Base-by-base conservation (phyloP, 2,888 invertebrate genomes). In the Ctenicera cuprea region DNA sequence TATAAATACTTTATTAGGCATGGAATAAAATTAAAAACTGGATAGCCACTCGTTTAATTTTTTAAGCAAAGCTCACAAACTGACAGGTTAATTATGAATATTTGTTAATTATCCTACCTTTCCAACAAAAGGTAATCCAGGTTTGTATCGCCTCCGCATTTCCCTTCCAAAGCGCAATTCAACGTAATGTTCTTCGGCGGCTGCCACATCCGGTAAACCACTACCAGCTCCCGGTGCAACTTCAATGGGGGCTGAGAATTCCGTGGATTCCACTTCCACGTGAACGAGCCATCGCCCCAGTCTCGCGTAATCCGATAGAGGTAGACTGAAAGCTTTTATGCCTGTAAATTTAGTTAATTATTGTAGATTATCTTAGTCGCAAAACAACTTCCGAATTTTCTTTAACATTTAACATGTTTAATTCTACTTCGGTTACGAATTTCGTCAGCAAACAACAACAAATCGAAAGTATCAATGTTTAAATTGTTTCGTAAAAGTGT, bases 131-230 rank as follows among this genome's bases (percentile, higher is more conserved):
- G 92, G 92, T 67, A 92, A 84, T 41, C 92, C 92, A 37, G 92
- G 92, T 78, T 92, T 92, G 85, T 92, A 92, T 50, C 91, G 86
- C 57, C 91, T 84, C 50, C 92, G 84, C 91, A 92, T 92, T 81
- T 90, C 91, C 66, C 89, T 90, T 61, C 92, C 91, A 69, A 92
- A 92, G 62, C 91, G 85, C 70, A 92, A 86, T 79, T 92, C 92
- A 11, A 92, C 92, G 78, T 91, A 92, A 80, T 92, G 92, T 78
- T 92, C 92, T 77, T 92, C 92, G 7, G 91, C 92, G 1, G 91
- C 92, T 0, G 92, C 90, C 0, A 91, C 89, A 33, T 91, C 91
- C 3, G 87, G 86, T 0, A 90, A 85, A 0, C 89, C 87, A 0
- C 87, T 81, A 71, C 83, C 88, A 1, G 87, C 87, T 14, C 87